Base-by-base conservation (phyloP, 2,113 vertebrate genomes). In the Phalacrocorax aristotelis region DNA sequence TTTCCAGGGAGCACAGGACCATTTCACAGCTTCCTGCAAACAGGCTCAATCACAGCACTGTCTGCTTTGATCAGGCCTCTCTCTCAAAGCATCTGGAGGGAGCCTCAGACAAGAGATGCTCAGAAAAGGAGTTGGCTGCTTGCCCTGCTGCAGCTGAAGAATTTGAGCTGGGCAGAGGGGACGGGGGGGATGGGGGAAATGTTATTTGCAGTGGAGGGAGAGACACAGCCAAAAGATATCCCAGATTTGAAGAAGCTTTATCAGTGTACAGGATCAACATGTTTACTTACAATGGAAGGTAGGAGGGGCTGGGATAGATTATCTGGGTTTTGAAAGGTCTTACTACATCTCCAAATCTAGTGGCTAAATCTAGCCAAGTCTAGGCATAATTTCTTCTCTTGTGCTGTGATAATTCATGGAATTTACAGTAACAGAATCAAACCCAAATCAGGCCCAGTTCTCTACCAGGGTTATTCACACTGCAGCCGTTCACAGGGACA, bases 101-200 rank as follows among this genome's bases (percentile, higher is more conserved):
- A 95, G 74, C 48, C 78, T 84, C 71, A 82, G 91, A 98, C 97
- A 98, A 97, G 97, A 95, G 96, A 91, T 95, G 95, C 95, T 98
- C 96, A 97, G 97, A 97, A 95, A 97, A 96, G 91, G 90, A 97
- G 65, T 44, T 98, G 98, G 98, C 97, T 77, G 80, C 72, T 87
- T 16, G 96, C 97, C 97, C 88, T 49, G 29, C 29, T 85, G 87
- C 69, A 93, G 89, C 85, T 77, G 94, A 96, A 93, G 69, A 91
- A 93, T 97, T 74, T 13, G 9, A 96, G 95, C 21, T 7, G 48
- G 65, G 83, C 4, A 6, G 83, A 70, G 75, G 40, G 57, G 40
- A 36, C 4, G 19, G n/a, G 34, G 30, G 42, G n/a, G 51, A 44
- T 23, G 26, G 36, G 69, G 38, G n/a, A 36, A 40, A 38, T 13